Percentiles rank a stretch among this genome's conserved stretches.
Evolutionary conservation across 2,888 invertebrate genomes (phyloP).

Genomic region (Drosophila cyrtoloma): DNA sequence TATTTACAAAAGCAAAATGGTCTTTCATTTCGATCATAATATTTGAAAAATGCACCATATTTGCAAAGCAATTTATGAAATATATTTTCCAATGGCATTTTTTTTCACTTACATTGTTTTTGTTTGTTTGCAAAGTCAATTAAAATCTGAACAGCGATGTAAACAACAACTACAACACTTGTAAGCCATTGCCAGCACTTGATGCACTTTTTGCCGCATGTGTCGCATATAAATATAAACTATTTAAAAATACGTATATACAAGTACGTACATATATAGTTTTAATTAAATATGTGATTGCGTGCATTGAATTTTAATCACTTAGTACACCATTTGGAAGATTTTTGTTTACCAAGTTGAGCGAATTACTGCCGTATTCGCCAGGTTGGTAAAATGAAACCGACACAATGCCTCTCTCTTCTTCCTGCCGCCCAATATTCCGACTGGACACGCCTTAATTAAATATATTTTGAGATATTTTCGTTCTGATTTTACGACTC

Average conservation of each 20-base stretch:
- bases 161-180: conserved; percentile 58
- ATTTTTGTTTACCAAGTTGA: conserved; percentile 41
- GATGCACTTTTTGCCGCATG: conserved; percentile 51
- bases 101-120: conserved; percentile 29
- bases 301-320: conserved; percentile 73
- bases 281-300: conserved; percentile 77
- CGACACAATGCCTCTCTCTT: conserved; percentile 24
- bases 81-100: conserved; percentile 17
- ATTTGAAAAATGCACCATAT: conserved; percentile 14
- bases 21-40: conserved; percentile 1
- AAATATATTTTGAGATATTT: conserved; percentile 42
- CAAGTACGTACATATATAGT: conserved; percentile 20
- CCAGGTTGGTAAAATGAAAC: conserved; percentile 38
- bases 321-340: conserved; percentile 41
- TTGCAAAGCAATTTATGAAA: conserved; percentile 31
- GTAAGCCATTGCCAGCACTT: conserved; percentile 38
- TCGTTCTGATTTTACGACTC: conserved; percentile 33
- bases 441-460: conserved; percentile 43
- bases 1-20: not conserved
- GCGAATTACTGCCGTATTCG: conserved; percentile 38
- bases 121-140: conserved; percentile 70
- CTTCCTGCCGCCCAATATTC: conserved; percentile 4
- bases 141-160: conserved; percentile 72
- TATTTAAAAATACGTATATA: conserved; percentile 3
- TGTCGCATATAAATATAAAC: conserved; percentile 34